Conservation (phyloP, 2,113 vertebrate species). For the Todiramphus chloris region DNA sequence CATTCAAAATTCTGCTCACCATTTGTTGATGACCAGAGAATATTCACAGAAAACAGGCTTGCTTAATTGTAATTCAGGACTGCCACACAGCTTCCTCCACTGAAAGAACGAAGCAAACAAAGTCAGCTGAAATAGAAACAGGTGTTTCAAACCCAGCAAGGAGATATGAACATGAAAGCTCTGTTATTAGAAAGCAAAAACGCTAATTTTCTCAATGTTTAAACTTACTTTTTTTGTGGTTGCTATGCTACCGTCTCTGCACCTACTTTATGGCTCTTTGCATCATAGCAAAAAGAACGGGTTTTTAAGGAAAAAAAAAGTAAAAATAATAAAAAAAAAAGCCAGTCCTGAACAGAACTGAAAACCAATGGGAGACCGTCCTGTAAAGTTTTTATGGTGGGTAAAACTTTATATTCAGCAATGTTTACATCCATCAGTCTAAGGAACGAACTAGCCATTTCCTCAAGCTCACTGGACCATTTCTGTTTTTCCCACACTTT, state of each 20-base stretch:
- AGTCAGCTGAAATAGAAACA: slow-evolving; percentile 22
- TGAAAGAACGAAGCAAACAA: neutral
- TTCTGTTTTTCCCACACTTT: neutral
- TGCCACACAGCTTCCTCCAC: neutral
- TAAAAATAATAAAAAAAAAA: no score
- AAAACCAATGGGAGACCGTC: neutral
- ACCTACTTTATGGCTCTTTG: neutral
- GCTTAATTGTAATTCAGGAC: neutral
- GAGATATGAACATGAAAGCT: slow-evolving; percentile 42
- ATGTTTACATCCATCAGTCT: neutral
- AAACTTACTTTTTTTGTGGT: slow-evolving; percentile 40
- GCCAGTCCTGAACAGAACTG: neutral
- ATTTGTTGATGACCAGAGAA: neutral
- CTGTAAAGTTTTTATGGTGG: neutral
- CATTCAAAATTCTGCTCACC: neutral
- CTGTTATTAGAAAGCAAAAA: slow-evolving; percentile 46
- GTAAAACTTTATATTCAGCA: neutral
- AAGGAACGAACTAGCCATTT: neutral
- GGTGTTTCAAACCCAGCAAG: slow-evolving; percentile 33
- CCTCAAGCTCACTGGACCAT: neutral
- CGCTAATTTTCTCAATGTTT: slow-evolving; percentile 43
- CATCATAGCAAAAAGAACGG: neutral
- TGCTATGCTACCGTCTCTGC: slow-evolving; percentile 40
- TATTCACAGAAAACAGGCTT: neutral
- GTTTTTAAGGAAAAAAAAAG: neutral